phyloP scores from a whole-genome alignment of 2,888 invertebrate genomes.

The Ellobium chinense region DNA sequence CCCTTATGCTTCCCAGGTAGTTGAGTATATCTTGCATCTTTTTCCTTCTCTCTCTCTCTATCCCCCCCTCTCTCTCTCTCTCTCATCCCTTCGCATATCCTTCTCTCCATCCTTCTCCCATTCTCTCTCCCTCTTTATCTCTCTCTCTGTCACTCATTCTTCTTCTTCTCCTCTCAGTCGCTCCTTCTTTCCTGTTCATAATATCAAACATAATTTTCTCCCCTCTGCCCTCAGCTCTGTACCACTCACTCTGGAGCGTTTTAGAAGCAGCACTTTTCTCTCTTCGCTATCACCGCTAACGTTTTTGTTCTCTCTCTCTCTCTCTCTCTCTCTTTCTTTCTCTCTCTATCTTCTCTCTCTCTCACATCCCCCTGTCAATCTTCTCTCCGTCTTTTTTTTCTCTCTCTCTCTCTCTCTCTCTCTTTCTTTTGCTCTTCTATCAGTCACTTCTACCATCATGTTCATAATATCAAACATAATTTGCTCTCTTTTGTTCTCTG shows the following conservation, averaged over 20 bases:
- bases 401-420: background rate
- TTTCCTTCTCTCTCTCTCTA: too few relatives aligned
- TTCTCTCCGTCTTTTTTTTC: background rate
- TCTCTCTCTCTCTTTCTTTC: conserved; percentile 5
- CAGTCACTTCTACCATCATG: too few relatives aligned
- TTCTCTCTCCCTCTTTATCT: background rate
- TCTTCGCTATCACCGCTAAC: background rate
- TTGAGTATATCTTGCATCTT: too few relatives aligned
- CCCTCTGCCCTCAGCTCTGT: conserved; percentile 3
- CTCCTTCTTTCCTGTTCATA: conserved; percentile 22
- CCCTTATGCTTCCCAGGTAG: too few relatives aligned
- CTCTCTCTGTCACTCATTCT: background rate
- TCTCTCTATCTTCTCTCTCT: background rate
- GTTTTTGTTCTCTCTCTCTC: background rate
- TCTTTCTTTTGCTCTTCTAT: too few relatives aligned
- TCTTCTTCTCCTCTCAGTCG: background rate
- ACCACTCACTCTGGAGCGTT: too few relatives aligned
- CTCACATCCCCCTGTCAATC: too few relatives aligned
- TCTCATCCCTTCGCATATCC: too few relatives aligned
- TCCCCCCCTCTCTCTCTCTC: too few relatives aligned
- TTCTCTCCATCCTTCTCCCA: background rate
- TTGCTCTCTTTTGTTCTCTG: too few relatives aligned
- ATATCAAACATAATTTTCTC: conserved; percentile 11
- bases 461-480: too few relatives aligned
- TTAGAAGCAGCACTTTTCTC: too few relatives aligned